phyloP scores from a whole-genome alignment of 35 echinoderm and acorn worm genomes.

The Patiria miniata region DNA sequence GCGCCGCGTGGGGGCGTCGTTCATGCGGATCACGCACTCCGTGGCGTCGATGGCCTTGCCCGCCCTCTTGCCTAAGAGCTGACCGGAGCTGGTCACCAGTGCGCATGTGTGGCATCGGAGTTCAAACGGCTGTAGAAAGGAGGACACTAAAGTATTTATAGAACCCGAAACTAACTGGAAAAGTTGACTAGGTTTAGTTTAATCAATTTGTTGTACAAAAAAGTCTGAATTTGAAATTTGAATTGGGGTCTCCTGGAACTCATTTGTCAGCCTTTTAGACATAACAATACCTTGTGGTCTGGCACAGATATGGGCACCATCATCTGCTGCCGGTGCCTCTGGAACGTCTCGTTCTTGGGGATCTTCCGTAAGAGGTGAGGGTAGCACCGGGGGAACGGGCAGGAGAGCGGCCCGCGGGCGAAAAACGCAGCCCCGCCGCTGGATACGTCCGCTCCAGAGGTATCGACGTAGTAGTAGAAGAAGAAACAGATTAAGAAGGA shows the following conservation, averaged over 20 bases:
- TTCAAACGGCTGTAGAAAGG: conserved; percentile 53
- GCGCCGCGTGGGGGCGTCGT: conserved; percentile 78
- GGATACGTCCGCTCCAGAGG: conserved; percentile 19
- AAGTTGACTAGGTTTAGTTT: no score
- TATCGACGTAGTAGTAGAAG: conserved; percentile 62
- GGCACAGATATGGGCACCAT: conserved; percentile 63
- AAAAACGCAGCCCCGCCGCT: conserved; percentile 44
- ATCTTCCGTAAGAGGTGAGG: conserved; percentile 31
- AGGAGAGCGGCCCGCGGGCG: conserved; percentile 40
- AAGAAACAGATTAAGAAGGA: conserved; percentile 62
- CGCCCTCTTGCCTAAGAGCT: conserved; percentile 72
- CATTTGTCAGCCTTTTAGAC: no score
- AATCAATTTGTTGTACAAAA: no score
- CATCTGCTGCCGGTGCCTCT: conserved; percentile 47
- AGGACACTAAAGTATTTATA: neutral
- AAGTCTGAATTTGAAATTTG: no score
- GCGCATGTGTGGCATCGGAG: conserved; percentile 75
- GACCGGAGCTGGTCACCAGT: conserved; percentile 88
- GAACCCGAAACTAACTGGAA: no score
- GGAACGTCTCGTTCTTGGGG: conserved; percentile 55
- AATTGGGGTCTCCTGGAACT: no score
- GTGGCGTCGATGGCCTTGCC: conserved; percentile 82
- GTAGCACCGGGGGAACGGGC: conserved; percentile 54
- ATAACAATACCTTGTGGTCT: conserved; percentile 70
- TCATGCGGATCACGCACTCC: conserved; percentile 92